Evolutionary conservation across 2,113 vertebrate species (phyloP).

Genomic region (Salvelinus sp.): DNA sequence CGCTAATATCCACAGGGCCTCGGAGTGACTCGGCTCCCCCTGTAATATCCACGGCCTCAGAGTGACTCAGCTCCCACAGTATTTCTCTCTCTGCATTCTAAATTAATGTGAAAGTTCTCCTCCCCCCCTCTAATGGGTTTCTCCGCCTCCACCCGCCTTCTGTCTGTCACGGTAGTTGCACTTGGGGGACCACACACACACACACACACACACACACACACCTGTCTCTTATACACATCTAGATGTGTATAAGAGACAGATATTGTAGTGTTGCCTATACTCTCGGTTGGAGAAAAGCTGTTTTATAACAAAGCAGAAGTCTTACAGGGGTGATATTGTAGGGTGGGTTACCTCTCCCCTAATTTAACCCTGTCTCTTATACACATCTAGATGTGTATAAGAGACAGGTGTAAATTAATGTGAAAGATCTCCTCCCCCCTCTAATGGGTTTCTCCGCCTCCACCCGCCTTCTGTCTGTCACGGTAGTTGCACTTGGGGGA

Average conservation of each 20-base stretch:
- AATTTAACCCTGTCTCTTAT: too few relatives aligned
- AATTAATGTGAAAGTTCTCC: background rate
- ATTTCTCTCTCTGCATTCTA: slow-evolving; percentile 17
- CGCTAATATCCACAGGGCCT: slow-evolving; percentile 8
- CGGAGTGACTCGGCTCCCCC: slow-evolving; percentile 1
- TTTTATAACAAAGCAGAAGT: too few relatives aligned
- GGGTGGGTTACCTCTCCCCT: too few relatives aligned
- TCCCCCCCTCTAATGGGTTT: background rate
- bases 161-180: background rate
- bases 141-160: background rate
- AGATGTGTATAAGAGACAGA: too few relatives aligned
- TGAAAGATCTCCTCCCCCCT: background rate
- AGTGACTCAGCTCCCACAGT: background rate
- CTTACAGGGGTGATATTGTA: too few relatives aligned
- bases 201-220: too few relatives aligned
- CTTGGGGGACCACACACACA: too few relatives aligned
- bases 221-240: too few relatives aligned
- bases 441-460: background rate
- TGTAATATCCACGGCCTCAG: background rate
- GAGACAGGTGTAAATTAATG: slow-evolving; percentile 1
- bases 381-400: too few relatives aligned
- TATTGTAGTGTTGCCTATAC: too few relatives aligned
- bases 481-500: background rate
- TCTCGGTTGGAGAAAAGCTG: too few relatives aligned
- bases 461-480: slow-evolving; percentile 2